Evolutionary conservation across 2,888 invertebrate genomes (phyloP).

Genomic region (Erebia ligea): DNA sequence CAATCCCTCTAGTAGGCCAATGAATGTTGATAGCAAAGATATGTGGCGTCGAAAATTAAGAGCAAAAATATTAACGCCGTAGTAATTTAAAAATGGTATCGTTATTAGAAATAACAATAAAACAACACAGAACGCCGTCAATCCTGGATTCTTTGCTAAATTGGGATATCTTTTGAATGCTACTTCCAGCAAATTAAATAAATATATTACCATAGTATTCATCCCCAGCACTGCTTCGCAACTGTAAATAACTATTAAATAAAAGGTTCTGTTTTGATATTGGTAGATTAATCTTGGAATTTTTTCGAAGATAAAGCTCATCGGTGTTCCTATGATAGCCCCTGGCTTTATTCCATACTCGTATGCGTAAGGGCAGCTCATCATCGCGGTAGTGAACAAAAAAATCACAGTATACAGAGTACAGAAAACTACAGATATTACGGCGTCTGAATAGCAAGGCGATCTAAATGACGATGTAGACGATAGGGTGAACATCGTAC

Average conservation of each 20-base stretch:
- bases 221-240: constrained; percentile 52
- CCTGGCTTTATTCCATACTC: constrained; percentile 48
- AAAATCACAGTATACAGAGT: constrained; percentile 50
- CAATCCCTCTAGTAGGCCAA: constrained; percentile 54
- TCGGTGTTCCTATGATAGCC: constrained; percentile 45
- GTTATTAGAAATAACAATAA: constrained; percentile 54
- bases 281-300: constrained; percentile 59
- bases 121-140: constrained; percentile 49
- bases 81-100: constrained; percentile 57
- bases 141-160: constrained; percentile 56
- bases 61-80: constrained; percentile 49
- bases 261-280: constrained; percentile 53
- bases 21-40: constrained; percentile 49
- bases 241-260: constrained; percentile 57
- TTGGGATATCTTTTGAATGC: constrained; percentile 46
- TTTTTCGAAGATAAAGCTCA: constrained; percentile 61
- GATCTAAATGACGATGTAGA: constrained; percentile 60
- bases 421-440: constrained; percentile 54
- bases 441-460: constrained; percentile 64
- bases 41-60: constrained; percentile 47
- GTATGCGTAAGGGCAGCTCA: constrained; percentile 65
- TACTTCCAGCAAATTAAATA: constrained; percentile 56
- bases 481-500: constrained; percentile 58
- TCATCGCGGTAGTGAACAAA: constrained; percentile 56
- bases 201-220: constrained; percentile 50